Conservation (phyloP, 2,888 invertebrate species). For the Tromatobia lineatoria region DNA sequence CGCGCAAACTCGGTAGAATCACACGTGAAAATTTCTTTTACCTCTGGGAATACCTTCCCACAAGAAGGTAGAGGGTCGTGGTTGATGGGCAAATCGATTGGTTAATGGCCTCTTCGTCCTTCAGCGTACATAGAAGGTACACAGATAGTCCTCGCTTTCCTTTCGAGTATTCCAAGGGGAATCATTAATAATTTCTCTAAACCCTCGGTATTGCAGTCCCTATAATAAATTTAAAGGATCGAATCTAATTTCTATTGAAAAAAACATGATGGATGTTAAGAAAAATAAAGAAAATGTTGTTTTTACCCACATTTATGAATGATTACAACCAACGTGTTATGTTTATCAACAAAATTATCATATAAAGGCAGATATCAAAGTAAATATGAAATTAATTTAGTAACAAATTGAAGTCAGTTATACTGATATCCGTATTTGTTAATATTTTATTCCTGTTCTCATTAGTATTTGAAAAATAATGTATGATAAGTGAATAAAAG, state of each 20-base stretch:
- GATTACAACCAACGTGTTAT: too few species aligned
- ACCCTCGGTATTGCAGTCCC: background rate
- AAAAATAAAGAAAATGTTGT: too few species aligned
- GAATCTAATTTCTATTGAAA: too few species aligned
- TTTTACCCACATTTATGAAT: too few species aligned
- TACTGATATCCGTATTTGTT: too few species aligned
- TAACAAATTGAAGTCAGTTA: too few species aligned
- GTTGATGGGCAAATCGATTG: slow-evolving; percentile 41
- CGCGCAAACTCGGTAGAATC: background rate
- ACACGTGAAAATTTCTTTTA: slow-evolving; percentile 20
- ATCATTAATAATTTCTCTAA: background rate
- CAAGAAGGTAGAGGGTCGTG: background rate
- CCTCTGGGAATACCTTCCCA: slow-evolving; percentile 19
- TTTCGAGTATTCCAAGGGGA: background rate
- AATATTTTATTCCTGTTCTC: background rate
- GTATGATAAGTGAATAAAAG: too few species aligned
- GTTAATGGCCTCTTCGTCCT: slow-evolving; percentile 18
- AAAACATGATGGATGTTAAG: too few species aligned
- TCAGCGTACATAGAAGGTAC: background rate
- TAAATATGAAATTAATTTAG: too few species aligned
- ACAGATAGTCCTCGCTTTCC: background rate
- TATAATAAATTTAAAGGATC: too few species aligned
- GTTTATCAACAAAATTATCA: too few species aligned
- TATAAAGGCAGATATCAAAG: too few species aligned
- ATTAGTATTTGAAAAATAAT: background rate